Evolutionary conservation across 2,888 invertebrate species (phyloP).

Genomic region (Temnothorax ravouxi): DNA sequence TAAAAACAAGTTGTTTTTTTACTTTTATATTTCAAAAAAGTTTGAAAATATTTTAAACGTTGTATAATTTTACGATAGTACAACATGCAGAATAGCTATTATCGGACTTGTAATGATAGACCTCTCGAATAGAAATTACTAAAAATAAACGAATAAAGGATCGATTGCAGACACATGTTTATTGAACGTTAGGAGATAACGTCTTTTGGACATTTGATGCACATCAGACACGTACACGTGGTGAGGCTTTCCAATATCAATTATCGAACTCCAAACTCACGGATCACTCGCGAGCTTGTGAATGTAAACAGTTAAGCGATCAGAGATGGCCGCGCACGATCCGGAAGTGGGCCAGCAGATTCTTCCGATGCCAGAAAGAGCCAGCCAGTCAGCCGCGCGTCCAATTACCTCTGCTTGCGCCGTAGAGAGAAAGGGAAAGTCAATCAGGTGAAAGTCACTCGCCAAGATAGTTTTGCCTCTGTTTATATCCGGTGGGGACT

Average conservation of each 20-base stretch:
- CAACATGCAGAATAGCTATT: background rate
- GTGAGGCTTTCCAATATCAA: conserved; percentile 23
- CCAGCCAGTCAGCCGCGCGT: conserved; percentile 40
- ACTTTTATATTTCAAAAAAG: background rate
- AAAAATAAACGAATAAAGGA: conserved; percentile 1
- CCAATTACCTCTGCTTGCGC: conserved; percentile 58
- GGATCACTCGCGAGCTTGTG: background rate
- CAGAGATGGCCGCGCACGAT: conserved; percentile 20
- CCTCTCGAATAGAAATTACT: background rate
- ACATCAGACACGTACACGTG: background rate
- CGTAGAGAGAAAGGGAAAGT: conserved; percentile 84
- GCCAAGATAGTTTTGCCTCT: conserved; percentile 78
- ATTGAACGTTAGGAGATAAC: background rate
- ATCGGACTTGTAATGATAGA: background rate
- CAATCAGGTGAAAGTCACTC: conserved; percentile 83
- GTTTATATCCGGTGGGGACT: conserved; percentile 74
- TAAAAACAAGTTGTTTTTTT: background rate
- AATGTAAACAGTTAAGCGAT: conserved; percentile 29
- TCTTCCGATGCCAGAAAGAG: conserved; percentile 53
- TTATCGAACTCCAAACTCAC: conserved; percentile 26
- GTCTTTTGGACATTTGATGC: background rate
- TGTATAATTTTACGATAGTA: background rate
- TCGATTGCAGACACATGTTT: conserved; percentile 4
- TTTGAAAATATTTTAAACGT: background rate
- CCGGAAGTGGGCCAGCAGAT: conserved; percentile 52